phyloP scores from a whole-genome alignment of 2,888 invertebrate genomes.

The Bugula neritina region DNA sequence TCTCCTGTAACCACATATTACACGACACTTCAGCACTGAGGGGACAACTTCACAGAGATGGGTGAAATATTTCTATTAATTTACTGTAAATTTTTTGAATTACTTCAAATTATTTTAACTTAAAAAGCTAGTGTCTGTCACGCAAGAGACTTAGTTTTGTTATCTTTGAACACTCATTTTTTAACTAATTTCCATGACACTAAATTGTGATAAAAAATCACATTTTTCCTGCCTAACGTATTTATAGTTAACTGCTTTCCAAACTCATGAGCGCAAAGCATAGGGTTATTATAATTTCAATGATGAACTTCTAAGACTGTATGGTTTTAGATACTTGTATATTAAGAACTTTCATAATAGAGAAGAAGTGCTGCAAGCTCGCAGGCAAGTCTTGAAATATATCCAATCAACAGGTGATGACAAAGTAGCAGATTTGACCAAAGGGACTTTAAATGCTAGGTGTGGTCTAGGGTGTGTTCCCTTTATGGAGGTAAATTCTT shows the following conservation, averaged over 20 bases:
- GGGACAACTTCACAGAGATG: constrained; percentile 37
- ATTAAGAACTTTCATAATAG: constrained; percentile 39
- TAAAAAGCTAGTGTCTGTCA: too few species aligned
- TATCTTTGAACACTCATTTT: too few species aligned
- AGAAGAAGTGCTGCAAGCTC: constrained; percentile 38
- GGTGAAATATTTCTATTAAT: too few species aligned
- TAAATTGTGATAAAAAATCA: too few species aligned
- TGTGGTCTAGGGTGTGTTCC: constrained; percentile 43
- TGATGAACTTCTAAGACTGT: background rate
- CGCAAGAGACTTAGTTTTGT: too few species aligned
- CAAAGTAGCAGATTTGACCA: constrained; percentile 36
- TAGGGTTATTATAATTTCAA: too few species aligned
- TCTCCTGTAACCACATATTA: constrained; percentile 37
- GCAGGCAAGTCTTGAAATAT: constrained; percentile 38
- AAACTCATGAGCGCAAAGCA: too few species aligned
- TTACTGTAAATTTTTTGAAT: too few species aligned
- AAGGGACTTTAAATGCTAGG: constrained; percentile 38
- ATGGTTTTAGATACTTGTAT: constrained; percentile 36
- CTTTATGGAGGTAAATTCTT: constrained; percentile 42
- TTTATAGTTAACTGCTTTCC: too few species aligned
- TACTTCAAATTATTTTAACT: too few species aligned
- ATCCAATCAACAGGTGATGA: constrained; percentile 35
- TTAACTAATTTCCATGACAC: too few species aligned
- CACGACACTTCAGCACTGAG: constrained; percentile 35
- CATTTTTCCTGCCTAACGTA: too few species aligned